Evolutionary conservation across 1,140 invertebrate species (phyloP).

Genomic region (Ceratosolen solmsi): DNA sequence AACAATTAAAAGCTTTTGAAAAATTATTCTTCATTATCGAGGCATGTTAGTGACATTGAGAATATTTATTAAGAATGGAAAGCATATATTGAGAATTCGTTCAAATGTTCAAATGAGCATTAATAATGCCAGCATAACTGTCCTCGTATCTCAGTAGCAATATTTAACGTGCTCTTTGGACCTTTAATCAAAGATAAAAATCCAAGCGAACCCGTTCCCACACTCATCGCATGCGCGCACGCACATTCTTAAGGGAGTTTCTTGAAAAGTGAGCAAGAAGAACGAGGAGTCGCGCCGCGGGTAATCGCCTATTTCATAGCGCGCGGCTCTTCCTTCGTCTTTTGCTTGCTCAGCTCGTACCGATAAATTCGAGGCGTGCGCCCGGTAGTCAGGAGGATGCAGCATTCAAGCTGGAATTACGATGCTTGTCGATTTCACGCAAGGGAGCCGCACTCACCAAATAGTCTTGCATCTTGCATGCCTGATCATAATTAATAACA

Average conservation of each 20-base stretch:
- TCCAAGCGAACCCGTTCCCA: conserved; percentile 26
- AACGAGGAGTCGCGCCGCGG: conserved; percentile 21
- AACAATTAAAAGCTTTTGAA: too few species aligned
- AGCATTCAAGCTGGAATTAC: conserved; percentile 16
- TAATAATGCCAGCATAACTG: neutral
- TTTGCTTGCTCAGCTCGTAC: conserved; percentile 45
- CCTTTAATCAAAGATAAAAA: conserved; percentile 4
- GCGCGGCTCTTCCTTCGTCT: conserved; percentile 29
- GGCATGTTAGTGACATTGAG: too few species aligned
- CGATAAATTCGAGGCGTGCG: conserved; percentile 57
- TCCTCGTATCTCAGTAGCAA: neutral
- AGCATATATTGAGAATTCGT: too few species aligned
- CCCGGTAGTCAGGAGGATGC: conserved; percentile 31
- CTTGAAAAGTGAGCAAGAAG: neutral
- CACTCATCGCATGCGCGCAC: neutral
- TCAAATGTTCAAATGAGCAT: neutral
- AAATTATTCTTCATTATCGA: too few species aligned
- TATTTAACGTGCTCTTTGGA: neutral
- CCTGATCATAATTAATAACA: conserved; percentile 73
- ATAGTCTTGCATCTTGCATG: conserved; percentile 73
- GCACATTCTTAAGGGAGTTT: neutral
- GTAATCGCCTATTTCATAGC: conserved; percentile 44
- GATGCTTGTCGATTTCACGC: neutral
- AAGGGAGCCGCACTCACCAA: conserved; percentile 48
- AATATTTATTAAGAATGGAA: too few species aligned